Base-by-base conservation (phyloP, 2,888 invertebrate species). In the Eupithecia vulgata region DNA sequence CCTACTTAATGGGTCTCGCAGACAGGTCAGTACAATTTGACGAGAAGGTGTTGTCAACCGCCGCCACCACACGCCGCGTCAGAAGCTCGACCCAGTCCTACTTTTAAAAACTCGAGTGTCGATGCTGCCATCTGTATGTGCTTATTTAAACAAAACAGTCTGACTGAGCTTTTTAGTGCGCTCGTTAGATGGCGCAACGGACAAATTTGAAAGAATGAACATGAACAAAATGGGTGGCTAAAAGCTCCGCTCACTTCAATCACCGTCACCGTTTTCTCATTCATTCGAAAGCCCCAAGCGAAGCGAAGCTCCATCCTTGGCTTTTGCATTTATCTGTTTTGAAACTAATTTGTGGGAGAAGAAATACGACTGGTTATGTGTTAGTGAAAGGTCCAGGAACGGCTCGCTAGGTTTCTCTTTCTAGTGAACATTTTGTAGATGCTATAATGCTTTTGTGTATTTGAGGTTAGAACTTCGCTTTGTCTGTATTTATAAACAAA, bases 401-500 rank as follows among this genome's bases (percentile, higher is more conserved):
- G 25, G 57, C 25, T 57, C 12, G 48, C 59, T 30, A 66, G 35
- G n/a, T 34, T 35, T 35, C n/a, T 62, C 25, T 12, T 67, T 48
- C 13, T 67, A 66, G 67, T 70, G 57, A 67, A 67, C 59, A 65
- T 68, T 13, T 42, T 48, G 37, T 40, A 52, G 17, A n/a, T 61
- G 5, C 5, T 15, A 25, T 30, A 68, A 71, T 82, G 81, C 82
- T 82, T 79, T 65, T 75, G 34, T 72, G 21, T 76, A 25, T 78
- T 79, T 52, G 71, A 83, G 84, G 84, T 83, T 81, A 81, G 65
- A 71, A 76, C 71, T 74, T 67, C 65, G 67, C 21, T 30, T 35
- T 2, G 7, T 17, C 2, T 75, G 68, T 75, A 73, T 76, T 74
- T 77, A 75, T 71, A 79, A 74, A 78, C 76, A 78, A 61, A 65